These are phyloP conservation scores for Hycleus phaleratus DNA, from an alignment of 1,140 invertebrate genomes.

Conservation along the genomic window DNA sequence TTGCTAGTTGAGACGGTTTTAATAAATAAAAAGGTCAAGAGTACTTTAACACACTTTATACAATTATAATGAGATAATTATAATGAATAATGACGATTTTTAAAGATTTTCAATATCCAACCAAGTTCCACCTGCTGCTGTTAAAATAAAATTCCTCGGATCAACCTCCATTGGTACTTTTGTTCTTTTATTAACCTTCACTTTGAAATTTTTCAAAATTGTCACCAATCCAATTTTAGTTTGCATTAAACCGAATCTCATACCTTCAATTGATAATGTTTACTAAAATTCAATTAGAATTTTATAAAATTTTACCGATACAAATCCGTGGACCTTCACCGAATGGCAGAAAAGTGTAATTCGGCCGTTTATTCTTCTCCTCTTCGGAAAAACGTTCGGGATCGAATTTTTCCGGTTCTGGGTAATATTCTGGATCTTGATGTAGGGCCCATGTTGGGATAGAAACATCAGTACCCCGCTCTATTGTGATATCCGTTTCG, in stretches of 20 bases:
- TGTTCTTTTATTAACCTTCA: constrained; percentile 16
- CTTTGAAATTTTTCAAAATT: constrained; percentile 39
- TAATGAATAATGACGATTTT: too few relatives aligned
- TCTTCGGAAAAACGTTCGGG: constrained; percentile 59
- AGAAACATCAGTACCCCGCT: constrained; percentile 50
- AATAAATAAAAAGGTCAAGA: too few relatives aligned
- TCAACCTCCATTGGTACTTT: constrained; percentile 4
- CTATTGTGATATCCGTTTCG: constrained; percentile 31
- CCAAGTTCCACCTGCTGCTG: neutral
- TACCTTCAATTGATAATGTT: constrained; percentile 40
- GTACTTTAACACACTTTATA: too few relatives aligned
- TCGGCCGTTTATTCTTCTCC: constrained; percentile 31
- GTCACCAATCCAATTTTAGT: constrained; percentile 42
- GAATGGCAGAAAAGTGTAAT: constrained; percentile 47
- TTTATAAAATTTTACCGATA: constrained; percentile 37
- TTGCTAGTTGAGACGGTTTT: too few relatives aligned
- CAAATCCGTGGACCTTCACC: constrained; percentile 51
- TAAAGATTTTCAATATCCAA: neutral
- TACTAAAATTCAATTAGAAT: neutral
- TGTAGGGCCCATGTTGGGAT: constrained; percentile 57
- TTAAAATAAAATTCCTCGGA: neutral
- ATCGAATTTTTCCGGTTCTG: constrained; percentile 57
- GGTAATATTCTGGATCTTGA: constrained; percentile 49
- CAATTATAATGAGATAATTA: too few relatives aligned
- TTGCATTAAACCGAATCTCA: constrained; percentile 42